Conservation (phyloP, 1,140 invertebrate species). For the Stegodyphus mimosarum region DNA sequence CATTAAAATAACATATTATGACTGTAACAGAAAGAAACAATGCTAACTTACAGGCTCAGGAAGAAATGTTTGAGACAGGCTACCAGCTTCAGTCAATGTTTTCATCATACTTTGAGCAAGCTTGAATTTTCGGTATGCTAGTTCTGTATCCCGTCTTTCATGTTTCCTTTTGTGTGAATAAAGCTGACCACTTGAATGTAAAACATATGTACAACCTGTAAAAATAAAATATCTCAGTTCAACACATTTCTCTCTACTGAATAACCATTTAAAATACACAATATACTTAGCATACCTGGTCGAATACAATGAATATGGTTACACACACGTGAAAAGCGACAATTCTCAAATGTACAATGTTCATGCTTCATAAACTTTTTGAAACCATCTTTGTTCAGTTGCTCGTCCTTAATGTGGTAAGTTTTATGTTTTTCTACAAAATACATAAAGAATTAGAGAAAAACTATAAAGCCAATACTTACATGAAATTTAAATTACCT, state of each 20-base stretch:
- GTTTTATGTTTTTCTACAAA: slow-evolving; percentile 96
- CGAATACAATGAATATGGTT: slow-evolving; percentile 99
- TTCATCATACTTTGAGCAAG: slow-evolving; percentile 72
- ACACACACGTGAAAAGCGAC: slow-evolving; percentile 91
- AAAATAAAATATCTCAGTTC: slow-evolving; percentile 42
- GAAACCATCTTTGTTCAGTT: slow-evolving; percentile 93
- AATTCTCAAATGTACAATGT: slow-evolving; percentile 88
- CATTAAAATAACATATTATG: too few relatives aligned
- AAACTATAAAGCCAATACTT: neutral
- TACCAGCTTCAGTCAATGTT: slow-evolving; percentile 56
- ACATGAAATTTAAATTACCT: neutral
- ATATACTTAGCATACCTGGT: slow-evolving; percentile 71
- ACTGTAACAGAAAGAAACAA: neutral
- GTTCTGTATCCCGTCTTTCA: slow-evolving; percentile 89
- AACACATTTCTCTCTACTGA: too few relatives aligned
- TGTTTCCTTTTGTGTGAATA: slow-evolving; percentile 98
- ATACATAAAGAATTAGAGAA: slow-evolving; percentile 9
- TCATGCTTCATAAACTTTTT: slow-evolving; percentile 99
- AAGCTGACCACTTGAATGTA: slow-evolving; percentile 96
- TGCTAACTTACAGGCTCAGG: slow-evolving; percentile 52
- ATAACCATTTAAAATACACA: slow-evolving; percentile 3
- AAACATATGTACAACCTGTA: slow-evolving; percentile 88
- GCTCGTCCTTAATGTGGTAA: slow-evolving; percentile 97
- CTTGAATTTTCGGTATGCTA: slow-evolving; percentile 84
- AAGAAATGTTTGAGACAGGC: slow-evolving; percentile 32